Base-by-base conservation (phyloP, 1,140 invertebrate species). In the Brachionus calyciflorus region DNA sequence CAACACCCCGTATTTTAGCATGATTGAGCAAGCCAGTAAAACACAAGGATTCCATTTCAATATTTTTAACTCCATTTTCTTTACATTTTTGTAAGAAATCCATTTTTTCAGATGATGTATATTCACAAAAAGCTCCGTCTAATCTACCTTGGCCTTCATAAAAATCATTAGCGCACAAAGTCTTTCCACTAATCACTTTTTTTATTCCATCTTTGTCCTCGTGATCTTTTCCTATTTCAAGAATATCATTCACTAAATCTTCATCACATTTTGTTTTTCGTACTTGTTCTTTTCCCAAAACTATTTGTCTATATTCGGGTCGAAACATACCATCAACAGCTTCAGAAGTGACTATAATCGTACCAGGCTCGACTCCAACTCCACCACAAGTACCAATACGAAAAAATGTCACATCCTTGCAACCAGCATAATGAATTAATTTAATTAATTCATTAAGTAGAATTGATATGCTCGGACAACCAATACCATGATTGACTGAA, bases 101-200 rank as follows among this genome's bases (percentile, higher is more conserved):
- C 87, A 94, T 90, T 85, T 96, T 96, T 53, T 98, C 94, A 0
- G 87, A 84, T 82, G 93, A 91, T 1, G 88, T 90, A 84, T 93
- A 96, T 73, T 96, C 93, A 84, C 95, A 98, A 85, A 98, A 97
- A 3, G 94, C 94, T 2, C 96, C 96, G 83, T 99, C 96, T 76
- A 97, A 83, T 73, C 96, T 88, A 2, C 91, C 95, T 86, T 97
- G 93, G 70, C 85, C 94, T 89, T 99, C 96, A 84, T 98, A 98
- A 84, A 98, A 98, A 84, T 98, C 96, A 80, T 93, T 90, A 3
- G 94, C 93, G 83, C 94, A 97, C 88, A 98, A 91, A 0, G 96
- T 98, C 83, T 91, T 95, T 26, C 96, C 96, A 37, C 88, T 88
- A 21, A 93, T 87, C 14, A 92, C 90, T 81, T 93, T 96, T 0